Evolutionary conservation across 2,888 invertebrate species (phyloP).

Genomic region (Drosophila lutescens): DNA sequence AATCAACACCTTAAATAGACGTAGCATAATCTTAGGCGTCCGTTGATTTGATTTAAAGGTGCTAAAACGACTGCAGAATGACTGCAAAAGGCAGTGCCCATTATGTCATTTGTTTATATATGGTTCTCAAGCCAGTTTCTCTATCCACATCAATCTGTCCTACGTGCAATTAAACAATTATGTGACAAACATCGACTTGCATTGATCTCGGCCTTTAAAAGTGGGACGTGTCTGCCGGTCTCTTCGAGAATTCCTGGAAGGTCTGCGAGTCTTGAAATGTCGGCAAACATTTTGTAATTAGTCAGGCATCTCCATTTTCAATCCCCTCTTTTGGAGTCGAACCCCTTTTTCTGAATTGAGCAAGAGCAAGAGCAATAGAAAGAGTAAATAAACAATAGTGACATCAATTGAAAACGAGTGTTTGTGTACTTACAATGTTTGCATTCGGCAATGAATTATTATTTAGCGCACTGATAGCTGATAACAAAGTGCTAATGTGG

Average conservation of each 20-base stretch:
- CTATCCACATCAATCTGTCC: slow-evolving; percentile 22
- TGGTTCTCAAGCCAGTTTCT: not conserved
- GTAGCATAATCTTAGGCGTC: slow-evolving; percentile 38
- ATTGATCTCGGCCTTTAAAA: not conserved
- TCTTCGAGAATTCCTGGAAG: slow-evolving; percentile 26
- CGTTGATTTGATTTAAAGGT: slow-evolving; percentile 5
- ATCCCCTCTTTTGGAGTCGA: not conserved
- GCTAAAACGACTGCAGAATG: slow-evolving; percentile 7
- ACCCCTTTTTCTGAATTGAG: slow-evolving; percentile 1
- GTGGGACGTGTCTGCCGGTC: slow-evolving; percentile 15
- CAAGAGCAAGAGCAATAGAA: not conserved
- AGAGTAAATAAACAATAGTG: not conserved
- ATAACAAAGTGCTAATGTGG: slow-evolving; percentile 50
- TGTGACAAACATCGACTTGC: slow-evolving; percentile 26
- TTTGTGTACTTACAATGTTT: slow-evolving; percentile 30
- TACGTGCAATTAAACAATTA: slow-evolving; percentile 42
- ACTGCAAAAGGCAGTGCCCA: slow-evolving; percentile 7
- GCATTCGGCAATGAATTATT: slow-evolving; percentile 53
- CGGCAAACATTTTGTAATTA: slow-evolving; percentile 51
- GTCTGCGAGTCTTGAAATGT: not conserved
- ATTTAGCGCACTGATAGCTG: slow-evolving; percentile 63
- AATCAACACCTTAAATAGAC: not conserved
- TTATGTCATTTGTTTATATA: slow-evolving; percentile 1
- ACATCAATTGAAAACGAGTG: slow-evolving; percentile 17
- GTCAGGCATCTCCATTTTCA: slow-evolving; percentile 30